Percentiles rank a stretch among this genome's conserved stretches.
phyloP scores from a whole-genome alignment of 2,113 vertebrate genomes.

The Tupaia tana region DNA sequence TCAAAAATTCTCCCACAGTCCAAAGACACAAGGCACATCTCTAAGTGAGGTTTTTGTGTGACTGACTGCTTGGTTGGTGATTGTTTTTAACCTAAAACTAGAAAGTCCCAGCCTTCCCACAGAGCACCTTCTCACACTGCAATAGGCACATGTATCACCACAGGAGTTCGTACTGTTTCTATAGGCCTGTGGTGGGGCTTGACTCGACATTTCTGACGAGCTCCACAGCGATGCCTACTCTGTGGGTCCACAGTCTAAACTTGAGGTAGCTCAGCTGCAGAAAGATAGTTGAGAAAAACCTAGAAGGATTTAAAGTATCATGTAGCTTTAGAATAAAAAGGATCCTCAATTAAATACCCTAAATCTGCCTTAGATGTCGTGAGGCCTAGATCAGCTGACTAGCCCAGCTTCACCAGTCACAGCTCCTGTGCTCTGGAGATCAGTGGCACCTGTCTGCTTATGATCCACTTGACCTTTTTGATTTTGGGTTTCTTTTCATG shows the following conservation, averaged over 20 bases:
- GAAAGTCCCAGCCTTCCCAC: not conserved
- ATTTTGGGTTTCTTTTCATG: not conserved
- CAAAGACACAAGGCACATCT: not conserved
- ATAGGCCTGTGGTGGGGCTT: not conserved
- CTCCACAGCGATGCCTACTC: not conserved
- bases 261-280: not conserved
- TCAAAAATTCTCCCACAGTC: not conserved
- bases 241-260: not conserved
- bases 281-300: not conserved
- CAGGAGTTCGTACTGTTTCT: not conserved
- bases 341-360: not conserved
- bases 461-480: not conserved
- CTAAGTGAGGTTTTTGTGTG: not conserved
- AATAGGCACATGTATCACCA: not conserved
- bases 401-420: not conserved
- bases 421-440: not conserved
- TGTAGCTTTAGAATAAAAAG: not conserved
- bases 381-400: not conserved
- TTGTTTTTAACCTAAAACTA: conserved; percentile 3
- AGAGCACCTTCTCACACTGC: not conserved
- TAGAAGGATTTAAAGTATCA: not conserved
- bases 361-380: not conserved
- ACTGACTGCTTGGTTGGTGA: not conserved
- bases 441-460: not conserved
- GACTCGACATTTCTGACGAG: not conserved